phyloP scores from a whole-genome alignment of 2,797 vertebrate genomes.

The Sus cebifrons region DNA sequence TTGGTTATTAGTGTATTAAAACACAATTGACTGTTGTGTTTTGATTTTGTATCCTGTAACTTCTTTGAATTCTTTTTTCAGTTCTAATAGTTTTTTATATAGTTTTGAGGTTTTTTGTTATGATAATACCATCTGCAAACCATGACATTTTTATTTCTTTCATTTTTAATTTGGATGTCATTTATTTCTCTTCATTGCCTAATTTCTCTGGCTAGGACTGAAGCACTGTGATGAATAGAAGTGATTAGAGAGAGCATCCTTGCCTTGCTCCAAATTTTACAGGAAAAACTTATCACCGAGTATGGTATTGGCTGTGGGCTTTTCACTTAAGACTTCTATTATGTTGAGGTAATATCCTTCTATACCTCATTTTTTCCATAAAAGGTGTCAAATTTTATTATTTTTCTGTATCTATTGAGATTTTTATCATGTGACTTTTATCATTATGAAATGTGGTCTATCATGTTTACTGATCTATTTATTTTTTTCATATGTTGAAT shows the following conservation, averaged over 20 bases:
- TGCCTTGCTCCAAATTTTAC: background rate
- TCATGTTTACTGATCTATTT: background rate
- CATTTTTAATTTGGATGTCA: background rate
- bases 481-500: background rate
- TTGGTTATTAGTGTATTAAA: background rate
- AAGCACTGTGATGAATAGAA: background rate
- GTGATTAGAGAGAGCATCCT: background rate
- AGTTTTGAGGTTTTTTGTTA: background rate
- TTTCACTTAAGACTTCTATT: background rate
- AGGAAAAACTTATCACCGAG: background rate
- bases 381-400: background rate
- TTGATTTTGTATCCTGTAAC: background rate
- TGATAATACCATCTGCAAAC: background rate
- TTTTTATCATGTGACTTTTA: background rate
- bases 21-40: background rate
- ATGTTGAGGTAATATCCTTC: background rate
- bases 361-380: constrained; percentile 1
- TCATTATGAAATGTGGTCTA: background rate
- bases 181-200: background rate
- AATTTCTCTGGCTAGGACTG: background rate
- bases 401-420: background rate
- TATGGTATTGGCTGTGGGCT: background rate
- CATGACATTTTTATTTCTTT: background rate
- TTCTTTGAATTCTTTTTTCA: background rate
- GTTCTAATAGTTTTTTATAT: background rate